Base-by-base conservation (phyloP, 2,113 vertebrate species). In the Lichenostomus cassidix region DNA sequence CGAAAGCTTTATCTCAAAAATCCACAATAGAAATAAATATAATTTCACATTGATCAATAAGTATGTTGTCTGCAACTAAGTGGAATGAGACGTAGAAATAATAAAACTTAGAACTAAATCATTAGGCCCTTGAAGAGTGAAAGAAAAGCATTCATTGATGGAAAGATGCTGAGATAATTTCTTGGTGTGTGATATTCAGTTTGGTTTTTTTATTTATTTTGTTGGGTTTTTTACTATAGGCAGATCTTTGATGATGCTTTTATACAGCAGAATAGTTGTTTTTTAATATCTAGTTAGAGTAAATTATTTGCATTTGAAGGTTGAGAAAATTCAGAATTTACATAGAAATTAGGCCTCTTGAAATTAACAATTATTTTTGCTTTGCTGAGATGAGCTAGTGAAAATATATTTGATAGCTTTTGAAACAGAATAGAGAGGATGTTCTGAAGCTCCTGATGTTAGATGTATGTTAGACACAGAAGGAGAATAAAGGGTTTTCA, bases 181-280 rank as follows among this genome's bases (percentile, higher is more conserved):
- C 9, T 73, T 73, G 9, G 1, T 64, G 15, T 19, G 3, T 24
- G 24, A 55, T 50, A 49, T 35, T 50, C 2, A 27, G 4, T 29
- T 63, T 42, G 25, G 31, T 7, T 10, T 9, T 25, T 50, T 44
- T 29, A 3, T 33, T 73, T 27, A 7, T 25, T 70, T 55, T n/a
- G 0, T 33, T 80, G 17, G 7, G 1, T 41, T 39, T 83, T 91
- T 71, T 63, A 28, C 28, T 8, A 1, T 35, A 25, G 12, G 3
- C 1, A 6, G 4, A 17, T 31, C 7, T 69, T 49, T 49, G 12
- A 49, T 47, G 8, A 37, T 58, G 14, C 41, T 58, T 74, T 65
- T 60, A 70, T 7, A 52, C 12, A n/a, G 1, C 5, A 70, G 33
- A 65, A 39, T 4, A 46, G 15, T 5, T n/a, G 5, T 0, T 25